Percentiles rank a stretch among this genome's conserved stretches.
Evolutionary conservation across 35 echinoderm and acorn worm genomes (phyloP).

Genomic region (Nesometra sesokonis): DNA sequence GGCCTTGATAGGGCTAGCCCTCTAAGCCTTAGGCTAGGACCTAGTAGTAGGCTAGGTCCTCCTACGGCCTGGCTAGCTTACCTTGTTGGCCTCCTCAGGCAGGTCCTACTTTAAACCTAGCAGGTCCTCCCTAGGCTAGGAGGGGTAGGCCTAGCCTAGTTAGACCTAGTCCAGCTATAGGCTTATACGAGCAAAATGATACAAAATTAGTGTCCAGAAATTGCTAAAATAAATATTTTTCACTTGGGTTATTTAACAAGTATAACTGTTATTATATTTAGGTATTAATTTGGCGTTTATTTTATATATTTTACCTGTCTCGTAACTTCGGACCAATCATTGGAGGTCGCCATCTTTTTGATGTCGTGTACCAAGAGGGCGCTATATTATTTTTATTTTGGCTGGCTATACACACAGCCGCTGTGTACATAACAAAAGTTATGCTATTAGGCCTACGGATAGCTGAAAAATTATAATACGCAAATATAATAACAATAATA

Average conservation of each 20-base stretch:
- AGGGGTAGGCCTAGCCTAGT: neutral
- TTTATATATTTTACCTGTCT: neutral
- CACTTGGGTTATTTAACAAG: neutral
- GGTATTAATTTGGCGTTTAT: neutral
- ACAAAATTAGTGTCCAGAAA: neutral
- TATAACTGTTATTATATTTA: neutral
- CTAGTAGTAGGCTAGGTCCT: too few species aligned
- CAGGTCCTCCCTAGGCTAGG: neutral
- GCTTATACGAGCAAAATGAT: too few species aligned
- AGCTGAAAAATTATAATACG: too few species aligned
- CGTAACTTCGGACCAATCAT: neutral
- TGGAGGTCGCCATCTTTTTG: neutral
- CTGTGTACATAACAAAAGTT: too few species aligned
- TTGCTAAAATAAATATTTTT: neutral
- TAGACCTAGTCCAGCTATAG: neutral
- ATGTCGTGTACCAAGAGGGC: neutral
- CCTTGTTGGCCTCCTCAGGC: too few species aligned
- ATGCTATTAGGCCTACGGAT: too few species aligned
- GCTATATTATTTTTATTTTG: neutral
- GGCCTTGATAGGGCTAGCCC: too few species aligned
- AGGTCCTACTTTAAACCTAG: too few species aligned
- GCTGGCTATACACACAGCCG: too few species aligned
- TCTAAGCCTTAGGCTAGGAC: too few species aligned
- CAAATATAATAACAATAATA: too few species aligned
- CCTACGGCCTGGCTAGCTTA: too few species aligned